Conservation (phyloP, 23 tunicate genomes). For the Trididemnum miniatum region DNA sequence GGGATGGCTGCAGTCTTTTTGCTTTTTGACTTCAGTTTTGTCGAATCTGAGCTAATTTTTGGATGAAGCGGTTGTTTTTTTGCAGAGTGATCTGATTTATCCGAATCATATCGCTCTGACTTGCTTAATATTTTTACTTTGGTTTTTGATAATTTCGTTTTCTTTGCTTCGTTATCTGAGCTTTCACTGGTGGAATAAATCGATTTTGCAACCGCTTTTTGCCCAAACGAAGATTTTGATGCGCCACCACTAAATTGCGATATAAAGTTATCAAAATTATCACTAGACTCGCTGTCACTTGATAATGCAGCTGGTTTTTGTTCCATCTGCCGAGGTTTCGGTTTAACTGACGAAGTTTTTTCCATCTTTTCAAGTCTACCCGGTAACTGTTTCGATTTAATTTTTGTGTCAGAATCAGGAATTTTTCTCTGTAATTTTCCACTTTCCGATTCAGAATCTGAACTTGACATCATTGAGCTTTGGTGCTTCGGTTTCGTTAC, state of each 20-base stretch:
- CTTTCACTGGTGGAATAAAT: not conserved
- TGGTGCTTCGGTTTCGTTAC: not conserved
- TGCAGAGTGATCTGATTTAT: constrained; percentile 44
- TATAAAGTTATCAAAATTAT: constrained; percentile 54
- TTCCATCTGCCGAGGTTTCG: constrained; percentile 1
- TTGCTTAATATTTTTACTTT: constrained; percentile 20
- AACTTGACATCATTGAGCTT: not conserved
- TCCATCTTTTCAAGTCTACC: not conserved
- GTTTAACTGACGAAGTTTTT: not conserved
- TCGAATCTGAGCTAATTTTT: not conserved
- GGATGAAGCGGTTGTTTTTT: not conserved
- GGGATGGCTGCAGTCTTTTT: not conserved
- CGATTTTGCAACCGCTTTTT: not conserved
- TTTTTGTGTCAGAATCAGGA: not conserved
- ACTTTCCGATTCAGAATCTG: constrained; percentile 1
- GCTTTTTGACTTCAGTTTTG: not conserved
- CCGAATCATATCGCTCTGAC: constrained; percentile 49
- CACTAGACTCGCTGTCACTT: constrained; percentile 55
- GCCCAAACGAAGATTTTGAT: not conserved
- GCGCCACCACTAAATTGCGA: constrained; percentile 33
- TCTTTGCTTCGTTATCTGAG: not conserved
- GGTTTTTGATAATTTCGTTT: not conserved
- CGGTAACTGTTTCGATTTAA: not conserved
- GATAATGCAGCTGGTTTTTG: not conserved
- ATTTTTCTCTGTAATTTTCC: not conserved